Percentiles rank a stretch among this genome's conserved stretches.
These are phyloP conservation scores for Gisinianus flammeolus DNA, from an alignment of 2,888 invertebrate species.

Conservation along the genomic window DNA sequence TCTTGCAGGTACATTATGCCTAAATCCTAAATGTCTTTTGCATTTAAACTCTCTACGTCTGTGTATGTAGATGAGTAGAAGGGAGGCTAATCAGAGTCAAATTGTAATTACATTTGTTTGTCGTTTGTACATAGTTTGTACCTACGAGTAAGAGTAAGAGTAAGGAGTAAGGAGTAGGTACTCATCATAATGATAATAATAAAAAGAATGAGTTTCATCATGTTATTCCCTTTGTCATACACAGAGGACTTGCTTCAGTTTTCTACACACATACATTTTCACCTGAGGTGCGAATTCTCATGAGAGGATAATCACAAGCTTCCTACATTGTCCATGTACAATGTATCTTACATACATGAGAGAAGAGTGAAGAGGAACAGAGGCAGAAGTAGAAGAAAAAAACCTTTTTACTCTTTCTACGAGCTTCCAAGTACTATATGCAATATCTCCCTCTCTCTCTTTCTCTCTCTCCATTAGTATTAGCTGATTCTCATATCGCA, in stretches of 20 bases:
- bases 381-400: not conserved
- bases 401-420: not conserved
- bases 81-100: not conserved
- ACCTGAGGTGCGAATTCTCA: not conserved
- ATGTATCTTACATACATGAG: not conserved
- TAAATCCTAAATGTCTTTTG: not conserved
- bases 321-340: too few relatives aligned
- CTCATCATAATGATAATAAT: not conserved
- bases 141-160: too few relatives aligned
- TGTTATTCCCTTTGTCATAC: too few relatives aligned
- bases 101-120: not conserved
- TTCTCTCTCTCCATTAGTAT: too few relatives aligned
- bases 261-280: not conserved
- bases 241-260: not conserved
- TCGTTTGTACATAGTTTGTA: not conserved
- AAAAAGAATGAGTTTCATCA: not conserved
- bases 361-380: too few relatives aligned
- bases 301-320: too few relatives aligned
- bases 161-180: too few relatives aligned
- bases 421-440: not conserved
- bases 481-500: too few relatives aligned
- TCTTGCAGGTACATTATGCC: not conserved
- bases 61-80: too few relatives aligned
- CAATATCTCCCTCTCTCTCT: not conserved
- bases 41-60: not conserved